phyloP scores from a whole-genome alignment of 1,140 invertebrate genomes.

The Leptopilina boulardi region DNA sequence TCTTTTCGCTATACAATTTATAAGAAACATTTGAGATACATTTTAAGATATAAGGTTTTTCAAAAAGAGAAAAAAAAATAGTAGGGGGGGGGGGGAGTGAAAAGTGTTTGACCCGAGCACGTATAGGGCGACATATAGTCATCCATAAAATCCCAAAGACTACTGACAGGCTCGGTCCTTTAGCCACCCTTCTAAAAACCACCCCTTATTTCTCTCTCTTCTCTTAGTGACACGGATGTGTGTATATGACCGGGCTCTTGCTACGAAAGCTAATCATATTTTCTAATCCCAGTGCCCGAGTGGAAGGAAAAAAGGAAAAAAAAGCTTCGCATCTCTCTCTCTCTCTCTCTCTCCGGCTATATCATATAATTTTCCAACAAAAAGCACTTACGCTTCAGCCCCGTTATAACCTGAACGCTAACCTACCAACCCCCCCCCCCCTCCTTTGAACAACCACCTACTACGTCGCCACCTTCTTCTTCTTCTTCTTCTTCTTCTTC shows the following conservation, averaged over 20 bases:
- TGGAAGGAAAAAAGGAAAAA: conserved; percentile 55
- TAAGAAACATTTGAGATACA: background rate
- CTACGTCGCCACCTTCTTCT: conserved; percentile 41
- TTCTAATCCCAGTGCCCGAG: conserved; percentile 70
- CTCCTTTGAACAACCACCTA: background rate
- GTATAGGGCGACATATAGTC: conserved; percentile 57
- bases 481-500: conserved; percentile 56
- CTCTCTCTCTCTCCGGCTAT: conserved; percentile 64
- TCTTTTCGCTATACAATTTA: background rate
- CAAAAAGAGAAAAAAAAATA: conserved; percentile 21
- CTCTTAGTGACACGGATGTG: conserved; percentile 39
- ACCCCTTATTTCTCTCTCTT: conserved; percentile 27
- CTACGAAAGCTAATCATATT: conserved; percentile 73
- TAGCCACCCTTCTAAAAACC: conserved; percentile 45
- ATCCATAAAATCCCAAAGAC: conserved; percentile 64
- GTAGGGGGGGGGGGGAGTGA: too few relatives aligned
- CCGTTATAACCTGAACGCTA: conserved; percentile 62
- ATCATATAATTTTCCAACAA: conserved; percentile 75
- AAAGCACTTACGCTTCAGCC: conserved; percentile 74
- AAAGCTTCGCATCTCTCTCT: conserved; percentile 67
- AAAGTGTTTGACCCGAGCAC: conserved; percentile 51
- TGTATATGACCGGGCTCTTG: conserved; percentile 53
- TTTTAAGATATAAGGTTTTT: conserved; percentile 39
- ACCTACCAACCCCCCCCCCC: conserved; percentile 45
- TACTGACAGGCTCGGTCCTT: conserved; percentile 55